These are phyloP conservation scores for Formica exsecta DNA, from an alignment of 1,140 invertebrate genomes.

Conservation along the genomic window DNA sequence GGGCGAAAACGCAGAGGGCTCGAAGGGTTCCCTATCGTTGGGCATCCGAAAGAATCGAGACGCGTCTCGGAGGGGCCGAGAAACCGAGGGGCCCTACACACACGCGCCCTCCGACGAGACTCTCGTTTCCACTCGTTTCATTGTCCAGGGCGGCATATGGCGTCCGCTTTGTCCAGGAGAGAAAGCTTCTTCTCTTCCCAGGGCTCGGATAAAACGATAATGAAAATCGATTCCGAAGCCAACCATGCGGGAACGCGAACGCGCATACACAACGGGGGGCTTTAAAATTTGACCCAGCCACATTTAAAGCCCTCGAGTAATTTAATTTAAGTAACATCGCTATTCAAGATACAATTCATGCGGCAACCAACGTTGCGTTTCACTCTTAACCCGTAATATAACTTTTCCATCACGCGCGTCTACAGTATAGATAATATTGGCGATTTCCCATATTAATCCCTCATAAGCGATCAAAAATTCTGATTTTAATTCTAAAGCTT, in stretches of 20 bases:
- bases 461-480: not conserved
- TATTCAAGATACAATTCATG: not conserved
- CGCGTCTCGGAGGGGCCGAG: conserved; percentile 59
- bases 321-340: conserved; percentile 4
- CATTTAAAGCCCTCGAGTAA: not conserved
- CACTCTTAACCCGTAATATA: not conserved
- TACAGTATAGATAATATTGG: too few relatives aligned
- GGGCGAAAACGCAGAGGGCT: conserved; percentile 41
- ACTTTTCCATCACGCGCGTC: too few relatives aligned
- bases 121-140: conserved; percentile 69
- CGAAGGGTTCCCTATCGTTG: conserved; percentile 40
- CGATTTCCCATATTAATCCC: not conserved
- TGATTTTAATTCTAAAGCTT: not conserved
- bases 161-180: conserved; percentile 65
- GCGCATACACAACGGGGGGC: not conserved
- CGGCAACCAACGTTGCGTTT: not conserved
- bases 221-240: conserved; percentile 50
- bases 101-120: conserved; percentile 63
- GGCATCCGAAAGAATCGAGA: conserved; percentile 70
- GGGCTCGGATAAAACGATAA: conserved; percentile 48
- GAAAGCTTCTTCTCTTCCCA: conserved; percentile 44
- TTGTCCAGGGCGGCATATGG: conserved; percentile 76
- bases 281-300: conserved; percentile 43
- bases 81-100: conserved; percentile 20
- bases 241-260: conserved; percentile 35